Evolutionary conservation across 1,140 invertebrate species (phyloP), one percentile per base, ranked within the genome.

Genomic region (Coenobita brevimanus): DNA sequence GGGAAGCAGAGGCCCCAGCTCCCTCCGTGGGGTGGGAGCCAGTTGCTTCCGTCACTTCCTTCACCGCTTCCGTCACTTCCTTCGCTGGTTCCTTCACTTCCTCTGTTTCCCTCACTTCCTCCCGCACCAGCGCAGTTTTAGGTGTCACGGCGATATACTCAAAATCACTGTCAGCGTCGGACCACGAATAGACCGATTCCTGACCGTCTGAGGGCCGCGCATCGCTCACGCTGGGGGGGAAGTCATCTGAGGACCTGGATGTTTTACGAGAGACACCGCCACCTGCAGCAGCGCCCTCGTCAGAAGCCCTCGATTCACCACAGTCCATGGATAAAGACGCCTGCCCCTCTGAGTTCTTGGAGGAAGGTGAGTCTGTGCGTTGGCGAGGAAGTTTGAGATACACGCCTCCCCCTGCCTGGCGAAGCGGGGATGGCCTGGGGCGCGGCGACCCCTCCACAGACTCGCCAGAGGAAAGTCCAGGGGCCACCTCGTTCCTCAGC

Each of bases 121-220:
- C 76, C 69, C 43, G 81, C 89, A 81, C 75, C 30, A 60, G 69
- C 89, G 71, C 60, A 21, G 62, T 81, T 75, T 69, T 82, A 24
- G 87, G 82, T 13, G 84, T 54, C 64, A 80, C 50, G 36, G 82
- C 76, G 13, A 89, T 30, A 57, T 60, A 90, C 69, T 90, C 90
- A 62, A 90, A 90, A 38, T 90, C 90, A 67, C 90, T 90, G 57
- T 90, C 90, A 33, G 90, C 90, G 69, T 90, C 90, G 30, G 84
- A 89, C 90, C 90, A 90, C 33, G 90, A 90, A 60, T 90, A 90
- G 8, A 80, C 80, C 17, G 90, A 90, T 41, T 90, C 90, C 30
- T 87, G 69, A 50, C 85, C 89, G 50, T 90, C 87, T 15, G 54
- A 33, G 38, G 13, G 81, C 24, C 73, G 41, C 50, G 10, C n/a